Evolutionary conservation across 2,797 vertebrate genomes (phyloP).

Genomic region (Cygnus olor): DNA sequence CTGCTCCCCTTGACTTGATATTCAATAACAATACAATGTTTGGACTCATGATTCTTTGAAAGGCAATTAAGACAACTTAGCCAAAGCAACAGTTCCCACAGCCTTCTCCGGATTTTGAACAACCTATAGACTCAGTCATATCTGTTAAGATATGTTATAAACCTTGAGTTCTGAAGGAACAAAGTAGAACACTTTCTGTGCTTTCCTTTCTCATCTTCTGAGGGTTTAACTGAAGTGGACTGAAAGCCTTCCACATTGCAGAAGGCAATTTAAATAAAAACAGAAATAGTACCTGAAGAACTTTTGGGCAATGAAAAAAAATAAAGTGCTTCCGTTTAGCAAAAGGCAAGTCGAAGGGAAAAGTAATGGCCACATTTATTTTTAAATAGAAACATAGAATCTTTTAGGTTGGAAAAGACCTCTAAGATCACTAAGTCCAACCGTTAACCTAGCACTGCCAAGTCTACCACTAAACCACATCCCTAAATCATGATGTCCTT

Average conservation of each 20-base stretch:
- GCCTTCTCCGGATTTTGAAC: neutral
- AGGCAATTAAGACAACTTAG: neutral
- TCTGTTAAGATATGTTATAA: neutral
- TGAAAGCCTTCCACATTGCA: neutral
- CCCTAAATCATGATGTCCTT: neutral
- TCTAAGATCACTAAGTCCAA: too few relatives aligned
- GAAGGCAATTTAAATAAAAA: neutral
- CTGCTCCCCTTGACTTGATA: neutral
- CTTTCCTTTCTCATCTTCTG: neutral
- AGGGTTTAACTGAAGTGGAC: neutral
- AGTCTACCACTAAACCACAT: too few relatives aligned
- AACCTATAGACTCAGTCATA: neutral
- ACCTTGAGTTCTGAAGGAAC: neutral
- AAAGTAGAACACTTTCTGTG: neutral
- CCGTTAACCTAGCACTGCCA: too few relatives aligned
- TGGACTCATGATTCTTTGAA: fast-evolving
- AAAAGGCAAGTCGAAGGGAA: neutral
- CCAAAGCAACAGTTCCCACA: neutral
- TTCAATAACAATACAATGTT: fast-evolving
- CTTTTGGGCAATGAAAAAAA: neutral
- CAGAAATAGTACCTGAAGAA: neutral
- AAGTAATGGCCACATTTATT: neutral
- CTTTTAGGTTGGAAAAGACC: too few relatives aligned
- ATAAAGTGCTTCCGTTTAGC: neutral
- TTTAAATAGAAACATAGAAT: neutral